A percentile compares a stretch with the other conserved stretches of the same genome.
Conservation (phyloP, 2,113 vertebrate genomes). For the Orycteropus afer region DNA sequence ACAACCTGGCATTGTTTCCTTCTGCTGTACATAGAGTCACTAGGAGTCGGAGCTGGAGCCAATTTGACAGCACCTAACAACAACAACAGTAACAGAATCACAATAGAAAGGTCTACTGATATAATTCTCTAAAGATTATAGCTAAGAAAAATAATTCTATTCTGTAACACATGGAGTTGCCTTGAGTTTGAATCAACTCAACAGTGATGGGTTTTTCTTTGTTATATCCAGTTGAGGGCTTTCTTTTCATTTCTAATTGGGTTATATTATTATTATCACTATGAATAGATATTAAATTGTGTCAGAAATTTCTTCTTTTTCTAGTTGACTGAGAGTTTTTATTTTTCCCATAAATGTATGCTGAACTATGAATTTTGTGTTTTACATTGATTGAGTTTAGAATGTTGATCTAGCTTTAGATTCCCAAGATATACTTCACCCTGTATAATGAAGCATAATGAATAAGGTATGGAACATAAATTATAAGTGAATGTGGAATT, state of each 20-base stretch:
- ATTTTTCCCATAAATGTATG: background rate
- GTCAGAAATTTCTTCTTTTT: background rate
- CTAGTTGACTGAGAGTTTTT: background rate
- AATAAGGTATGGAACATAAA: slow-evolving; percentile 65
- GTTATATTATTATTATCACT: background rate
- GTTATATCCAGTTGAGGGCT: background rate
- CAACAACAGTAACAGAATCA: too few species aligned
- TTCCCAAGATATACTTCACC: background rate
- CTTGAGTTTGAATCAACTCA: too few species aligned
- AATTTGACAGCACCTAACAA: too few species aligned
- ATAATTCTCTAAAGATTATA: too few species aligned
- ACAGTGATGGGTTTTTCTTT: too few species aligned
- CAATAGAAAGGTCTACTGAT: too few species aligned
- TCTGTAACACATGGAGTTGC: too few species aligned
- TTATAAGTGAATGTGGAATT: slow-evolving; percentile 52
- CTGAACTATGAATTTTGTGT: background rate
- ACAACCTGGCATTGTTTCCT: too few species aligned
- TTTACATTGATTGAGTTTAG: background rate
- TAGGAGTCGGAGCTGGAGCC: too few species aligned
- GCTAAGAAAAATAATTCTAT: too few species aligned
- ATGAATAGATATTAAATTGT: background rate
- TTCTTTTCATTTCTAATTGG: background rate
- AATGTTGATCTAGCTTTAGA: background rate
- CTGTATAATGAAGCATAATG: slow-evolving; percentile 56
- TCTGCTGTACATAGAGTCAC: too few species aligned